phyloP scores from a whole-genome alignment of 2,797 vertebrate genomes.

The Champsocephalus gunnari region DNA sequence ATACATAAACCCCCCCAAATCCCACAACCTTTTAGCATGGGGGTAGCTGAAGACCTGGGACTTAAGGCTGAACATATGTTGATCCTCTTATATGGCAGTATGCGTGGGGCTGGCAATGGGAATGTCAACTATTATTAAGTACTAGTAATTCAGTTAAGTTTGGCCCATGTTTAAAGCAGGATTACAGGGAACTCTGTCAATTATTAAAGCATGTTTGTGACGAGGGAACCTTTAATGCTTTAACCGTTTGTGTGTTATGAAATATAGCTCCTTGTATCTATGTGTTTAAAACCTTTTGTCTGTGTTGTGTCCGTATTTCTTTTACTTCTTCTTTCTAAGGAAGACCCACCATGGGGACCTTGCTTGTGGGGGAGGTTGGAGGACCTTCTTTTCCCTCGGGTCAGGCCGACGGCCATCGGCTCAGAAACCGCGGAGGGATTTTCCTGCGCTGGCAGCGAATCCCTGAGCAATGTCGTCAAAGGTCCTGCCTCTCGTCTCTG shows the following conservation, averaged over 20 bases:
- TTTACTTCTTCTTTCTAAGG: conserved; percentile 19
- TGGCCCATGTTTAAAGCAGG: conserved; percentile 30
- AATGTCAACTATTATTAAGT: conserved; percentile 60
- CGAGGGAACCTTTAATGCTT: background rate
- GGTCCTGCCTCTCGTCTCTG: conserved; percentile 94
- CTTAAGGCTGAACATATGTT: conserved; percentile 63
- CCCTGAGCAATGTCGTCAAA: conserved; percentile 93
- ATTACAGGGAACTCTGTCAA: conserved; percentile 37
- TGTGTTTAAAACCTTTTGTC: conserved; percentile 23
- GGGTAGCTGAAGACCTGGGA: conserved; percentile 51
- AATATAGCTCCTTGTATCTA: conserved; percentile 42
- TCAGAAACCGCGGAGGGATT: conserved; percentile 31
- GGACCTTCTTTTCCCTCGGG: conserved; percentile 50
- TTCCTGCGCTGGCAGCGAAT: conserved; percentile 76
- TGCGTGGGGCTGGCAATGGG: conserved; percentile 26
- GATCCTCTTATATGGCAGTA: conserved; percentile 70
- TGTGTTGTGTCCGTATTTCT: conserved; percentile 7
- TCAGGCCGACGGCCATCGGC: background rate
- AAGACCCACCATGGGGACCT: conserved; percentile 82
- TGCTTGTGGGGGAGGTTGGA: conserved; percentile 79
- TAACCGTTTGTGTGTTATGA: conserved; percentile 35
- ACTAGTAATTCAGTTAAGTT: conserved; percentile 53
- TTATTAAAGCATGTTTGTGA: conserved; percentile 35
- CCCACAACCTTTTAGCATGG: conserved; percentile 65
- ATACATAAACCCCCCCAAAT: conserved; percentile 69